Conservation (phyloP, 2,888 invertebrate species). For the Drosophila merina region DNA sequence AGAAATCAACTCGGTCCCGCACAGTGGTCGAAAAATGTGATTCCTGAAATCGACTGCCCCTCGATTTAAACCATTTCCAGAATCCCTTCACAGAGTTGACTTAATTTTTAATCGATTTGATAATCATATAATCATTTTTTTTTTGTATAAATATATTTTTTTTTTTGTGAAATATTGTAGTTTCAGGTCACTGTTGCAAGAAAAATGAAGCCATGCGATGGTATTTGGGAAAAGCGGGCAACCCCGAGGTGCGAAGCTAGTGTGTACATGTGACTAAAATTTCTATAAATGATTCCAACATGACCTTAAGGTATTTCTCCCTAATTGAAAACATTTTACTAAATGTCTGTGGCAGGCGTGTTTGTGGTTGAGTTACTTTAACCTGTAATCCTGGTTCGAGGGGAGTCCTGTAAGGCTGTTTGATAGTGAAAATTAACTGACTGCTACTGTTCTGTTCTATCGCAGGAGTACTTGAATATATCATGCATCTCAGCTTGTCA, state of each 20-base stretch:
- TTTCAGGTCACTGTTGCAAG: not conserved
- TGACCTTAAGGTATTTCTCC: conserved; percentile 72
- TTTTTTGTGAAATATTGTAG: too few relatives aligned
- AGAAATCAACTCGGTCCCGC: not conserved
- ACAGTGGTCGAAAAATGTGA: not conserved
- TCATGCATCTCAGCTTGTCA: not conserved
- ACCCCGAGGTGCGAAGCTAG: conserved; percentile 70
- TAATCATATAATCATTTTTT: too few relatives aligned
- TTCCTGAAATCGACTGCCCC: too few relatives aligned
- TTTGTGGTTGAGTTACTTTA: conserved; percentile 64
- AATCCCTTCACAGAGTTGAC: too few relatives aligned
- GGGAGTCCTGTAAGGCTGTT: not conserved
- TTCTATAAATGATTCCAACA: conserved; percentile 80
- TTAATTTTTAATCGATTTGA: too few relatives aligned
- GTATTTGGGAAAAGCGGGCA: conserved; percentile 45
- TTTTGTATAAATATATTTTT: too few relatives aligned
- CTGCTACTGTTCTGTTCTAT: not conserved
- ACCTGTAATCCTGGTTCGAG: conserved; percentile 14
- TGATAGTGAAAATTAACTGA: not conserved
- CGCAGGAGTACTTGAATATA: not conserved
- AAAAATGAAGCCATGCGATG: conserved; percentile 6
- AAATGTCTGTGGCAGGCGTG: conserved; percentile 60
- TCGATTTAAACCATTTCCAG: too few relatives aligned
- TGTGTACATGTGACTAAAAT: conserved; percentile 78
- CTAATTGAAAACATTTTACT: conserved; percentile 73